Evolutionary conservation across 2,888 invertebrate species (phyloP).

Genomic region (Aphidoletes aphidimyza): DNA sequence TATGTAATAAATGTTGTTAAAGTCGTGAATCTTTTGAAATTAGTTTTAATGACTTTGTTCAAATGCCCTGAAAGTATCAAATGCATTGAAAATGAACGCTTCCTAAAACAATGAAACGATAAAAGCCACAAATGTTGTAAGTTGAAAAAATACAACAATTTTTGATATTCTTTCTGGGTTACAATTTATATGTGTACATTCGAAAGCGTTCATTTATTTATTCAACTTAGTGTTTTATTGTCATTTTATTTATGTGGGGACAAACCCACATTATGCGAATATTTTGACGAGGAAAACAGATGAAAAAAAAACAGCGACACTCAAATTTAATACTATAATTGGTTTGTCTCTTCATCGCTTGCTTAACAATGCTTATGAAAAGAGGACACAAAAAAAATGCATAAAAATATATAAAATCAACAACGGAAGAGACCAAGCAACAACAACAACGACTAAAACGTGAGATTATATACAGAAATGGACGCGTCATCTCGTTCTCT

Average conservation of each 20-base stretch:
- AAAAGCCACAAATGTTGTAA: neutral
- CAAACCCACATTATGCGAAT: slow-evolving; percentile 13
- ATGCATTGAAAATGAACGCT: neutral
- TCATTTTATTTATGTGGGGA: slow-evolving; percentile 41
- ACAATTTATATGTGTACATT: neutral
- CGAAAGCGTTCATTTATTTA: neutral
- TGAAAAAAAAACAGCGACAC: neutral
- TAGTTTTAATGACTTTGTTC: neutral
- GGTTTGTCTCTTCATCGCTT: slow-evolving; percentile 10
- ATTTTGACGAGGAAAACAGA: neutral
- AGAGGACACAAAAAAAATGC: neutral
- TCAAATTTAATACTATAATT: slow-evolving; percentile 3
- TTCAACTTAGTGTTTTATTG: neutral
- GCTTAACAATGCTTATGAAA: neutral
- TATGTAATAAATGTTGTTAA: neutral
- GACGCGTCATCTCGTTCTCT: too few species aligned
- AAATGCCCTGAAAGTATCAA: neutral
- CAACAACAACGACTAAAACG: too few species aligned
- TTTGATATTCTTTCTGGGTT: neutral
- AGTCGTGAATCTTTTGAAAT: slow-evolving; percentile 46
- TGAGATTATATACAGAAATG: too few species aligned
- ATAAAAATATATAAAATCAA: neutral
- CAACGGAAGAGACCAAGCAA: neutral
- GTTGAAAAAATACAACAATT: neutral
- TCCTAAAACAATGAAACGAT: slow-evolving; percentile 32